These are phyloP conservation scores for Leptura quadrifasciata DNA, from an alignment of 2,888 invertebrate genomes.

Conservation along the genomic window DNA sequence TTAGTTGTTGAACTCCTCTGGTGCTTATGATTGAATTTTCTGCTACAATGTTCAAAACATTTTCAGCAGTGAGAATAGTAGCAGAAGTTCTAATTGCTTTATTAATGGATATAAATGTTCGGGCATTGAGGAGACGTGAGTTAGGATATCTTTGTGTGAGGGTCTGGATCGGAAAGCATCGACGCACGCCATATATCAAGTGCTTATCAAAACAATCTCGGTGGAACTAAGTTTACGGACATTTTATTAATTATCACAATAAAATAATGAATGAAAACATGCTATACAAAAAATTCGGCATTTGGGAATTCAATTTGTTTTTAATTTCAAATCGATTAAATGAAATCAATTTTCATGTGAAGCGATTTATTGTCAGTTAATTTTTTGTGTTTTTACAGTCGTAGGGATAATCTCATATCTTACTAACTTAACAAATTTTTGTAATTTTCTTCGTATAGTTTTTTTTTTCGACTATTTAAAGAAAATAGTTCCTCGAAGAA, in stretches of 20 bases:
- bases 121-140: background rate
- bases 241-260: background rate
- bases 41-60: background rate
- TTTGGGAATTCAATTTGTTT: too few species aligned
- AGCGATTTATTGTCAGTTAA: too few species aligned
- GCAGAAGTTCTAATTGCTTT: background rate
- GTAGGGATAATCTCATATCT: too few species aligned
- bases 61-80: background rate
- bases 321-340: too few species aligned
- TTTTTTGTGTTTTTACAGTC: too few species aligned
- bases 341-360: too few species aligned
- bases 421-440: too few species aligned
- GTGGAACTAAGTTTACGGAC: background rate
- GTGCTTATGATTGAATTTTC: constrained; percentile 2
- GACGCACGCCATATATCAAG: background rate
- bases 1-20: background rate
- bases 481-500: too few species aligned
- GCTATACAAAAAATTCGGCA: too few species aligned
- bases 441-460: too few species aligned
- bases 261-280: background rate
- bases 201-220: background rate
- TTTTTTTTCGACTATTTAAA: too few species aligned
- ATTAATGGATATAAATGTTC: background rate
- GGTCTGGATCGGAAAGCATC: background rate
- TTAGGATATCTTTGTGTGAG: background rate